Base-by-base conservation (phyloP, 2,797 vertebrate species). In the Cossypha polioptera region DNA sequence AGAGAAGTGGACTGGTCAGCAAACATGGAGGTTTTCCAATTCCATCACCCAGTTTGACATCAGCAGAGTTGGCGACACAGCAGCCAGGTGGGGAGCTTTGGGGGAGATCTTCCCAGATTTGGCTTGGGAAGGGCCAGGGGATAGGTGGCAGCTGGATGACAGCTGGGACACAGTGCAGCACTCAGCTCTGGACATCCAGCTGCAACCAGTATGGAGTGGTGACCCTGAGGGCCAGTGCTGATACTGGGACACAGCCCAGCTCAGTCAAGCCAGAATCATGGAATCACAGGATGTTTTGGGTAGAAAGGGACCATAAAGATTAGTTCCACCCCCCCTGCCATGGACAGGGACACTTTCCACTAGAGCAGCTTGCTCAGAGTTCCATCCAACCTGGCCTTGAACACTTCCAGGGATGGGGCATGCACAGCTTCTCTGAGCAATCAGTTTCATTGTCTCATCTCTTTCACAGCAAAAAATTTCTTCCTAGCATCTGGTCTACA, bases 111-210 rank as follows among this genome's bases (percentile, higher is more conserved):
- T 42, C 42, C 42, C 42, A 42, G 42, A 10, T 9, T 2, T 10
- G 16, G 29, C 57, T 78, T 8, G 3, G 38, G 16, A 18, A 57
- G 43, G 43, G 26, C 40, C 0, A 0, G 22, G 40, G 4, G 8
- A 10, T 11, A 17, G 47, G 14, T 5, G 13, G 61, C 33, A 26
- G 11, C 57, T 40, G 31, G 5, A 19, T 14, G 7, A 7, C 33
- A 72, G 50, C 51, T 9, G 7, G 35, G 20, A 31, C n/a, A 16
- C 31, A 31, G 36, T 3, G 2, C 36, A 25, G 47, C 16, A 25
- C 25, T 55, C 65, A 40, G 33, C 1, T 4, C 3, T 25, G 33
- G 29, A 33, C 15, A 33, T 40, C 35, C 53, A 66, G n/a, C 28
- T 79, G 18, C 53, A 61, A 6, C 14, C 35, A 5, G 10, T 10